Base-by-base conservation (phyloP, 2,888 invertebrate genomes). In the Sinhomidia bicolor region DNA sequence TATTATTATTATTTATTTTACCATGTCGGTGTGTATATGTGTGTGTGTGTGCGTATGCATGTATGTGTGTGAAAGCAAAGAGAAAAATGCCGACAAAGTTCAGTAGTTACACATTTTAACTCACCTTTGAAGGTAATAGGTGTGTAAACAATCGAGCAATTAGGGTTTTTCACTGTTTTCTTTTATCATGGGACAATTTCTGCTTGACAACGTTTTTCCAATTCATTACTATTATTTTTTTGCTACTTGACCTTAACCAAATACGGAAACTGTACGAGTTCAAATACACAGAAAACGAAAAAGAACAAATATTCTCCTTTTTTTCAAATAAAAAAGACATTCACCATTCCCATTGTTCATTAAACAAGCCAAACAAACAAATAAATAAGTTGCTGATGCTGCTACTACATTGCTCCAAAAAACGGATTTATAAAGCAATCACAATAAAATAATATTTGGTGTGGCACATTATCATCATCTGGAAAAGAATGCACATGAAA, bases 111-210 rank as follows among this genome's bases (percentile, higher is more conserved):
- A 47, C 41, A 81, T 41, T 44, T 71, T 83, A 74, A 32, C 60
- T 62, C 85, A 85, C 85, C 78, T 85, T 76, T 78, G 7, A 41
- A 57, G 44, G 32, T 68, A 83, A 76, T 85, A 62, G 60, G 54
- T 76, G 60, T 60, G 85, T 51, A 85, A 85, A 85, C 62, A 85
- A 44, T 76, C 57, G 74, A 82, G 32, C 65, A 82, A 68, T 81
- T 81, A 51, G 51, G 29, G 36, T 51, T 23, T 65, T 47, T 62
- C 23, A 44, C 36, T 65, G 26, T 47, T 65, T 47, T 81, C 65
- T 65, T 29, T 29, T 62, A n/a, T 20, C 60, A 65, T 81, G 81
- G 47, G 47, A 65, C 41, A 62, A 81, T 65, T 71, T 71, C 71
- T 71, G 71, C 41, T 71, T 7, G 12, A 71, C 71, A 44, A 41